Evolutionary conservation across 2,113 vertebrate species (phyloP).

Genomic region (Trichechus manatus): DNA sequence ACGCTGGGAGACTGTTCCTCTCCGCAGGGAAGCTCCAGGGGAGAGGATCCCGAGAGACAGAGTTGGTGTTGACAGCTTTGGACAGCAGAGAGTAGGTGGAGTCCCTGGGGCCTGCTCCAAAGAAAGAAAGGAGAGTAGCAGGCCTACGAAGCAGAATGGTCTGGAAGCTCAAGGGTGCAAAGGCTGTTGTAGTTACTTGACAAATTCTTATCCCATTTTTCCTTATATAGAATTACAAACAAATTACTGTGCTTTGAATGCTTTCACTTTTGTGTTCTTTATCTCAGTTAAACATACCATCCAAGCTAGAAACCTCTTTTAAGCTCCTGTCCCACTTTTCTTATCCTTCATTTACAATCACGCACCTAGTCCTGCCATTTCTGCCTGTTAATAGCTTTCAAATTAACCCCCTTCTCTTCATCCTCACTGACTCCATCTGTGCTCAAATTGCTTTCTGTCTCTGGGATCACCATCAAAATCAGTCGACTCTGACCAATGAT

Average conservation of each 20-base stretch:
- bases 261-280: background rate
- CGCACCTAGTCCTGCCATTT: background rate
- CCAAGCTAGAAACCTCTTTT: background rate
- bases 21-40: background rate
- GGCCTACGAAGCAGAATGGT: background rate
- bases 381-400: background rate
- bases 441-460: background rate
- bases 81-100: background rate
- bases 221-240: constrained; percentile 11
- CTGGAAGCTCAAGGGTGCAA: background rate
- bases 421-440: background rate
- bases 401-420: background rate
- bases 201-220: background rate
- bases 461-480: background rate
- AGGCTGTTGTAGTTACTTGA: background rate
- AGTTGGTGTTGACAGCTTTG: background rate
- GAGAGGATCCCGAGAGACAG: background rate
- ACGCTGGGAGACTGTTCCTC: background rate
- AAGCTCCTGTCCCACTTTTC: background rate
- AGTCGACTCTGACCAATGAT: background rate
- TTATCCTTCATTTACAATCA: background rate
- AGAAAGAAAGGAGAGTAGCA: background rate
- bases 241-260: background rate
- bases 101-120: background rate
- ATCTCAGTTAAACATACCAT: background rate